Evolutionary conservation across 2,888 invertebrate genomes (phyloP).

Genomic region (Anorthoa munda): DNA sequence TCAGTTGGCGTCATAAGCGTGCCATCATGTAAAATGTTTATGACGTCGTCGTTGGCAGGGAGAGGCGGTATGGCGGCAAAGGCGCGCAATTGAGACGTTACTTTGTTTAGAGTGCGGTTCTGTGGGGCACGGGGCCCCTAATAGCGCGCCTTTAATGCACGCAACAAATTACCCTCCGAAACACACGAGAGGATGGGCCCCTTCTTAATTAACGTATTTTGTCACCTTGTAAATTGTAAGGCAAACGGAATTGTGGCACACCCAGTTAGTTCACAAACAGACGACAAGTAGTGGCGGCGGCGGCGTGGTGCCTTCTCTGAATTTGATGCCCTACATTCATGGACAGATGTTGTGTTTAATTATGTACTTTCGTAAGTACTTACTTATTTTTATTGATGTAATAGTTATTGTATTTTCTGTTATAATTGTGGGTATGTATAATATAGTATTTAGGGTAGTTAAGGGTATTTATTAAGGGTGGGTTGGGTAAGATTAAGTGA

Average conservation of each 20-base stretch:
- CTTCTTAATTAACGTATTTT: constrained; percentile 71
- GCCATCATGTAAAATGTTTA: constrained; percentile 75
- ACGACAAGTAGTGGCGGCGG: constrained; percentile 20
- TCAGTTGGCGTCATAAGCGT: constrained; percentile 71
- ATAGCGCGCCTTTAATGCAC: constrained; percentile 74
- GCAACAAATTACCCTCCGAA: constrained; percentile 71
- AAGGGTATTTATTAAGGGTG: no score
- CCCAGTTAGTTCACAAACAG: constrained; percentile 46
- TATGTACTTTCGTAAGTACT: neutral
- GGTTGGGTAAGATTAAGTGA: no score
- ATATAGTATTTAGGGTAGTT: no score
- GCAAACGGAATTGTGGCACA: constrained; percentile 44
- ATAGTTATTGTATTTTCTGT: no score
- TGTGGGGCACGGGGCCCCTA: constrained; percentile 68
- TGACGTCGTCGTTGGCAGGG: constrained; percentile 68
- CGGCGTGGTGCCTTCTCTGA: constrained; percentile 17
- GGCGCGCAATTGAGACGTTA: constrained; percentile 76
- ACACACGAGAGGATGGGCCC: constrained; percentile 62
- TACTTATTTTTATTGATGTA: no score
- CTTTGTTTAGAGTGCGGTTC: constrained; percentile 70
- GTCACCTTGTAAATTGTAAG: constrained; percentile 67
- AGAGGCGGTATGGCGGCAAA: constrained; percentile 33
- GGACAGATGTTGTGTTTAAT: constrained; percentile 25
- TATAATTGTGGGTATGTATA: no score
- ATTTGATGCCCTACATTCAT: constrained; percentile 36